Evolutionary conservation across 2,888 invertebrate species (phyloP).

Genomic region (Tethea ocularis): DNA sequence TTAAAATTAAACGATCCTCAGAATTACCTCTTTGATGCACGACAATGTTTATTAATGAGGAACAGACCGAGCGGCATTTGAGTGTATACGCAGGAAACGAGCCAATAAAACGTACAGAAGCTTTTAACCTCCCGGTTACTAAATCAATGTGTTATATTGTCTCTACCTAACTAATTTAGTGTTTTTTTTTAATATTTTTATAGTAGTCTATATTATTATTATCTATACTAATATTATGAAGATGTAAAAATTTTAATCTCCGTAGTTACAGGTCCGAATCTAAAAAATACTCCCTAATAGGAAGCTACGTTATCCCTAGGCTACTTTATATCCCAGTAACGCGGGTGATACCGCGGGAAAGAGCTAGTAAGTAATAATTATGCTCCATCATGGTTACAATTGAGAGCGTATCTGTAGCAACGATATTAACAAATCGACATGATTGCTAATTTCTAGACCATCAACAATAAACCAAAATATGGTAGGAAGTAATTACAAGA

Average conservation of each 20-base stretch:
- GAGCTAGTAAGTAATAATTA: neutral
- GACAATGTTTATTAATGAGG: constrained; percentile 65
- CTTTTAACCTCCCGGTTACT: constrained; percentile 40
- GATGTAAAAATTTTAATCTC: no score
- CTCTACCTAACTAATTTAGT: no score
- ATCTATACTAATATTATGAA: no score
- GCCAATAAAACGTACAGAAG: constrained; percentile 52
- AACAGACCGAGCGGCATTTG: constrained; percentile 49
- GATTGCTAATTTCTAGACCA: constrained; percentile 16
- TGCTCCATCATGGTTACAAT: neutral
- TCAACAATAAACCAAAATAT: constrained; percentile 35
- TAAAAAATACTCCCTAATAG: no score
- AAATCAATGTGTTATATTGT: constrained; percentile 29
- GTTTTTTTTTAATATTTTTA: no score
- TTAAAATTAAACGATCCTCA: constrained; percentile 48
- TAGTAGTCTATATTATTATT: no score
- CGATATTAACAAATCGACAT: constrained; percentile 14
- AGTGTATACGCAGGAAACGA: constrained; percentile 56
- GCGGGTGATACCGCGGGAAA: no score
- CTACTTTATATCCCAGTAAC: no score
- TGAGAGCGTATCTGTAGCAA: constrained; percentile 2
- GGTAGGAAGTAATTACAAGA: constrained; percentile 53
- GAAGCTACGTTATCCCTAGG: no score
- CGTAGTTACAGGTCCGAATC: no score
- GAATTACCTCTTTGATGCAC: constrained; percentile 64